Base-by-base conservation (phyloP, 2,888 invertebrate species). In the Mesopsocus fuscifrons region DNA sequence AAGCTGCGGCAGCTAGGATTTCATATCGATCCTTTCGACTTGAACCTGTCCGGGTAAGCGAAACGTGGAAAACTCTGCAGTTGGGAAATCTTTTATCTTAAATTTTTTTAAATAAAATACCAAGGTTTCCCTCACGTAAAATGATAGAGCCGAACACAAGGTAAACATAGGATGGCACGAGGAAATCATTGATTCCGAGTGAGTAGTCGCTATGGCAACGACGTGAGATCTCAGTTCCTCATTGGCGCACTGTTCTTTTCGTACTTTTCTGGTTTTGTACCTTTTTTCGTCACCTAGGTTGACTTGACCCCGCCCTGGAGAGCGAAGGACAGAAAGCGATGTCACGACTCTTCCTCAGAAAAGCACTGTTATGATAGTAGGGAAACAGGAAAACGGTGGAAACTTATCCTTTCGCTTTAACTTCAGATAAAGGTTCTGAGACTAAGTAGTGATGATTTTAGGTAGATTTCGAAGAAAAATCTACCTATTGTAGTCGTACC, bases 141-240 rank as follows among this genome's bases (percentile, higher is more conserved):
- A 26, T 26, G 26, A 6, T 26, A 11, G 8, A 11, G 26, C 11
- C 26, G 6, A 11, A 11, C 8, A 11, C 8, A 26, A 26, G 26
- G 26, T 11, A 26, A 26, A 11, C 26, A 26, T 26, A 26, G 11
- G 26, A 6, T 6, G 11, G 26, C 6, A 6, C 6, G 26, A 26
- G 8, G 6, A 26, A 26, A 6, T 26, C 26, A 26, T 26, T 26
- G 26, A 26, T 26, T 11, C 38, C 13, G 21, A 18, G 20, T 38
- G 17, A 38, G 17, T 13, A 15, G 38, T 38, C 20, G 21, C 38
- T 20, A 38, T 38, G 38, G 20, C 21, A 20, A 38, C 38, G 16
- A 38, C 17, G 21, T 38, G n/a, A 20, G 38, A 38, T 38, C 38
- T 21, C 38, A 18, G 38, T 20, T 18, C 20, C 18, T 38, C 38